Evolutionary conservation across 2,888 invertebrate species (phyloP).

Genomic region (Gymnosoma rotundatum): DNA sequence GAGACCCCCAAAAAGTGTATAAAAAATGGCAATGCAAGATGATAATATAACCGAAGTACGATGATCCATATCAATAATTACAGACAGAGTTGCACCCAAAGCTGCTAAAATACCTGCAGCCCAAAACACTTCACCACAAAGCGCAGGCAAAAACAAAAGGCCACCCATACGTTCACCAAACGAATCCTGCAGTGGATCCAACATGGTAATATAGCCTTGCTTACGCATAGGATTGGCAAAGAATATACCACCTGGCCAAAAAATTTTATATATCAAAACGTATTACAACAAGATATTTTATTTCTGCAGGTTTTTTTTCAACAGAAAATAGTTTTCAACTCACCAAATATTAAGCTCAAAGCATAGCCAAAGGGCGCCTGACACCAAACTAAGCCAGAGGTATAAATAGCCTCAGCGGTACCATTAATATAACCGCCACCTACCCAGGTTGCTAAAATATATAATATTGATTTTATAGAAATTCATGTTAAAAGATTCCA

Average conservation of each 20-base stretch:
- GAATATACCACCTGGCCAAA: constrained; percentile 92
- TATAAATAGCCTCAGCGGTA: constrained; percentile 98
- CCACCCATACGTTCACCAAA: constrained; percentile 99
- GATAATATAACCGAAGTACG: constrained; percentile 96
- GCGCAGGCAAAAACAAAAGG: constrained; percentile 95
- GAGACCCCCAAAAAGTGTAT: constrained; percentile 98
- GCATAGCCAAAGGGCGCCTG: constrained; percentile 99
- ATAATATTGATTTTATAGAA: too few relatives aligned
- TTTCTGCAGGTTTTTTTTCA: neutral
- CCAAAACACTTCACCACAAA: constrained; percentile 99
- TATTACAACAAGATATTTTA: neutral
- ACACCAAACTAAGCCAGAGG: constrained; percentile 96
- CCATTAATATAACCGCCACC: constrained; percentile 99
- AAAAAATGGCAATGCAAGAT: constrained; percentile 97
- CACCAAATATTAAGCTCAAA: constrained; percentile 96
- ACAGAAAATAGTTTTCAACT: constrained; percentile 77
- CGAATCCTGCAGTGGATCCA: constrained; percentile 98
- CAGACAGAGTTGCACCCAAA: constrained; percentile 96
- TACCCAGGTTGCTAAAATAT: constrained; percentile 95
- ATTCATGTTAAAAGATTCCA: too few relatives aligned
- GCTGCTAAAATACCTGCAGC: constrained; percentile 98
- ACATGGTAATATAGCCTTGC: constrained; percentile 99
- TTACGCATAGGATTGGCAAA: constrained; percentile 99
- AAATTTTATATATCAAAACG: neutral
- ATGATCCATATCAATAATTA: constrained; percentile 98